Evolutionary conservation across 2,888 invertebrate genomes (phyloP).

Genomic region (Malthinus flaveolus): DNA sequence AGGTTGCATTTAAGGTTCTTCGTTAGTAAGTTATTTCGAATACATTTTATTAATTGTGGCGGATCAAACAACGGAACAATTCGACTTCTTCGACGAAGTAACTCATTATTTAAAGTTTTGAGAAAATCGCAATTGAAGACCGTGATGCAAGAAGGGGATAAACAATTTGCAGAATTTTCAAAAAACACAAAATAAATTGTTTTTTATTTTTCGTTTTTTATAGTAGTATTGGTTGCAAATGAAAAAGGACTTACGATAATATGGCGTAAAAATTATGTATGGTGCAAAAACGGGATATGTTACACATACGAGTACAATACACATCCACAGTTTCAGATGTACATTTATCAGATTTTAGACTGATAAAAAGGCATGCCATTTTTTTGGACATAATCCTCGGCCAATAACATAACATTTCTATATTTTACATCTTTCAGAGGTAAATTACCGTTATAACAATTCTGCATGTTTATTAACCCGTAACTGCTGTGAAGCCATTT

Average conservation of each 20-base stretch:
- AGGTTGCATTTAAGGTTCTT: conserved; percentile 11
- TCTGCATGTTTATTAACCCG: conserved; percentile 3
- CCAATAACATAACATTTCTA: conserved; percentile 6
- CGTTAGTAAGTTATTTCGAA: not conserved
- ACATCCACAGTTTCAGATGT: not conserved
- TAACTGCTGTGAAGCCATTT: no score
- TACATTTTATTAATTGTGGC: conserved; percentile 18
- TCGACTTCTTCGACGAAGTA: no score
- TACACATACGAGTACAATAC: not conserved
- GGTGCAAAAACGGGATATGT: not conserved
- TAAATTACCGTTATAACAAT: conserved; percentile 5
- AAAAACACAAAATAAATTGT: no score
- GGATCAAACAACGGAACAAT: conserved; percentile 15
- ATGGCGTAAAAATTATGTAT: not conserved
- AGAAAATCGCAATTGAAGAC: no score
- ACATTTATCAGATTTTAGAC: conserved; percentile 3
- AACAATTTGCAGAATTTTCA: no score
- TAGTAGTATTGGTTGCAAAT: not conserved
- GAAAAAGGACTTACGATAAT: not conserved
- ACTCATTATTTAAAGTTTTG: no score
- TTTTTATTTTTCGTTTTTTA: not conserved
- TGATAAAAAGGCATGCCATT: not conserved
- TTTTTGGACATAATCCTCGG: conserved; percentile 4
- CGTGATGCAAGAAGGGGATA: no score
- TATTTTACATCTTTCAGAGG: conserved; percentile 7